Percentiles rank a stretch among this genome's conserved stretches.
phyloP scores from a whole-genome alignment of 2,888 invertebrate species.

The Prenolepis imparis region DNA sequence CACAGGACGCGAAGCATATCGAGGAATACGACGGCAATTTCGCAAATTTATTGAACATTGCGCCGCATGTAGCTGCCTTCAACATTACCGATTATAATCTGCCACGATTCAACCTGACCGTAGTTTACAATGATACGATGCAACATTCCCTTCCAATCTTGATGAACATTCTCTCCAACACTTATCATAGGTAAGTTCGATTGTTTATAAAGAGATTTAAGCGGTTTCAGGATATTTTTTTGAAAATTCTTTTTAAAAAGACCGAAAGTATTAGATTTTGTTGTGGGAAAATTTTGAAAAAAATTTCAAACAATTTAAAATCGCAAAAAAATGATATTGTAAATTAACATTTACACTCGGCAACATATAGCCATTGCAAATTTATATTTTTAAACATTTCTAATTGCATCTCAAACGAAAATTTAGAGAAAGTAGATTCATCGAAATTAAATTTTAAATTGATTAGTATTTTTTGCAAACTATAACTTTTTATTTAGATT shows the following conservation, averaged over 20 bases:
- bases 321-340: not conserved
- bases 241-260: not conserved
- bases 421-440: not conserved
- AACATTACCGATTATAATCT: constrained; percentile 88
- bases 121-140: constrained; percentile 93
- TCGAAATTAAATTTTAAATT: not conserved
- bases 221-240: constrained; percentile 1
- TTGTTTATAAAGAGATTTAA: not conserved
- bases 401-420: not conserved
- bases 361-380: not conserved
- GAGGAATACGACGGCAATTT: constrained; percentile 90
- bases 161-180: constrained; percentile 91
- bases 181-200: constrained; percentile 88
- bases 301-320: not conserved
- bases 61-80: constrained; percentile 90
- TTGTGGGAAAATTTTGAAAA: not conserved
- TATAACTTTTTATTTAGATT: constrained; percentile 74
- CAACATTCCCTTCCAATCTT: constrained; percentile 93
- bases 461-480: not conserved
- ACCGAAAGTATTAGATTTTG: not conserved
- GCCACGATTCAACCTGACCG: constrained; percentile 88
- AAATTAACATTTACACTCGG: not conserved
- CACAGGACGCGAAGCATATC: constrained; percentile 83
- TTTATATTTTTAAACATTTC: not conserved
- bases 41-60: constrained; percentile 88